Percentiles rank a stretch among this genome's conserved stretches.
Evolutionary conservation across 2,113 vertebrate genomes (phyloP).

Genomic region (Oreochromis niloticus): DNA sequence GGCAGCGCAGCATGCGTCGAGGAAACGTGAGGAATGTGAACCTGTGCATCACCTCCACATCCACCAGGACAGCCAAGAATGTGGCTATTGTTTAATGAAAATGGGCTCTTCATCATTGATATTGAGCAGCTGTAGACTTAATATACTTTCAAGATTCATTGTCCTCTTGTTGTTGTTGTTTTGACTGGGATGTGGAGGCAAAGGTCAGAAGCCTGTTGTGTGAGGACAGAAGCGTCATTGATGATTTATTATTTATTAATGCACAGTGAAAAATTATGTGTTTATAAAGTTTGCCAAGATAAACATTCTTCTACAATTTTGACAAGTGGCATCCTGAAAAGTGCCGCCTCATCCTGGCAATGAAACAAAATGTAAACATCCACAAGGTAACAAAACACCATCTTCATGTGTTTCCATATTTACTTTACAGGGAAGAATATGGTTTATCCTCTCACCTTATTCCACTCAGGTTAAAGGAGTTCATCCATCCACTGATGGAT

Average conservation of each 20-base stretch:
- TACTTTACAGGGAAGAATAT: not conserved
- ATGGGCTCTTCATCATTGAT: slow-evolving; percentile 51
- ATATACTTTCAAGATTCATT: slow-evolving; percentile 56
- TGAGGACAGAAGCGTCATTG: not conserved
- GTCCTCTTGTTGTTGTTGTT: slow-evolving; percentile 49
- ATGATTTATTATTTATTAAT: slow-evolving; percentile 20
- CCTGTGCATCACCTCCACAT: slow-evolving; percentile 50
- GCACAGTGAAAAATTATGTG: not conserved
- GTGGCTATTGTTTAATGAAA: slow-evolving; percentile 65
- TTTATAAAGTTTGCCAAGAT: not conserved
- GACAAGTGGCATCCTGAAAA: not conserved
- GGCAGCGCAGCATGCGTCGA: slow-evolving; percentile 51
- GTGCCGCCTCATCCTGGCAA: not conserved
- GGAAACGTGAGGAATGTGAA: slow-evolving; percentile 72
- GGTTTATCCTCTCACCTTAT: not conserved
- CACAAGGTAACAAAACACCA: not conserved
- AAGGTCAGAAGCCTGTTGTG: slow-evolving; percentile 18
- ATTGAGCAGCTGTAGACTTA: slow-evolving; percentile 73
- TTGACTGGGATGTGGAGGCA: slow-evolving; percentile 19
- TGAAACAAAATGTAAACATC: fast-evolving
- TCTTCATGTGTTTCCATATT: not conserved
- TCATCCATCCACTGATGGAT: not conserved
- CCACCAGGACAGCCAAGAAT: slow-evolving; percentile 67
- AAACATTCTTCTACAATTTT: not conserved
- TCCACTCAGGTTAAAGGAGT: not conserved